Evolutionary conservation across 2,797 vertebrate species (phyloP).

Genomic region (Heteromormyrus szaboi): DNA sequence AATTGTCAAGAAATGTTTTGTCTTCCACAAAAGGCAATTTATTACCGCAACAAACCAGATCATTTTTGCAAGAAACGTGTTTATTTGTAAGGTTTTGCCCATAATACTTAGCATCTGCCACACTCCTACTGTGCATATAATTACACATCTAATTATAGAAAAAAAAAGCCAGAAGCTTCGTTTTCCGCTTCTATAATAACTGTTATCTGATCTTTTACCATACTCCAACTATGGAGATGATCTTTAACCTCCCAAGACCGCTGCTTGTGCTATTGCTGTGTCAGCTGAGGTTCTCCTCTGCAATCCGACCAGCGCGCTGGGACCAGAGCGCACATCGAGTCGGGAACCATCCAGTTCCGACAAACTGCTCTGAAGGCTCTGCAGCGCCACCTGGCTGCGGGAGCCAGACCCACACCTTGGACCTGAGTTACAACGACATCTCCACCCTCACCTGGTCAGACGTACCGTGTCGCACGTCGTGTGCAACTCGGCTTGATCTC

Average conservation of each 20-base stretch:
- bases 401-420: not conserved
- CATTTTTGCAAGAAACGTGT: not conserved
- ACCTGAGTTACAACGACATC: conserved; percentile 13
- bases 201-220: not conserved
- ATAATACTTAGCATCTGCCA: not conserved
- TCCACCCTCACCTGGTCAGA: not conserved
- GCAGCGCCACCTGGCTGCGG: not conserved
- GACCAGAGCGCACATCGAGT: not conserved
- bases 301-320: not conserved
- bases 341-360: conserved; percentile 4
- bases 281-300: not conserved
- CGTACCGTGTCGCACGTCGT: not conserved
- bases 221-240: not conserved
- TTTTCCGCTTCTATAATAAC: not conserved
- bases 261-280: not conserved
- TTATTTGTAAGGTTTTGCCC: not conserved
- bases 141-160: not conserved
- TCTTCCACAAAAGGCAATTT: not conserved
- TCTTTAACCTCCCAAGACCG: not conserved
- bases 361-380: conserved; percentile 10
- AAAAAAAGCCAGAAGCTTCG: not conserved
- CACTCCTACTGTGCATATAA: not conserved
- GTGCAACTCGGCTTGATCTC: conserved; percentile 15
- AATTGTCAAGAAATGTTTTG: not conserved
- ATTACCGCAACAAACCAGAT: not conserved